These are phyloP conservation scores for Pissodes strobi DNA, from an alignment of 1,140 invertebrate species.

Conservation along the genomic window DNA sequence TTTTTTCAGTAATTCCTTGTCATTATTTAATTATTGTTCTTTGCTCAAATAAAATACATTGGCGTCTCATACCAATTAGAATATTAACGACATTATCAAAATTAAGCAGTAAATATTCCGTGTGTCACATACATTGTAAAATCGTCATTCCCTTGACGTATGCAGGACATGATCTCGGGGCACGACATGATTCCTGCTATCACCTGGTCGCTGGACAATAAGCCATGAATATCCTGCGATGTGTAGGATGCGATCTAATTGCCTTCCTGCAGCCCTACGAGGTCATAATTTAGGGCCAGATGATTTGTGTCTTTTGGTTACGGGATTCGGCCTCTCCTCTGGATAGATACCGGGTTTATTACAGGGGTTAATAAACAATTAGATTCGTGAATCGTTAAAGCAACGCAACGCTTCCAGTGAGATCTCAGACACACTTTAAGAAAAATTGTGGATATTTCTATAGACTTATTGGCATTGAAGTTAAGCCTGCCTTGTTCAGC, in stretches of 20 bases:
- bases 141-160: conserved; percentile 25
- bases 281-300: conserved; percentile 29
- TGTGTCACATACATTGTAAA: conserved; percentile 12
- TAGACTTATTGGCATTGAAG: too few species aligned
- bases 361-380: conserved; percentile 29
- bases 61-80: too few species aligned
- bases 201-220: conserved; percentile 30
- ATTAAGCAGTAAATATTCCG: conserved; percentile 30
- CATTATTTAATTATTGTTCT: too few species aligned
- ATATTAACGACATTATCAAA: conserved; percentile 8
- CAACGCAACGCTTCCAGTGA: too few species aligned
- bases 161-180: conserved; percentile 28
- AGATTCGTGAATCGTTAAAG: too few species aligned
- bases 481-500: too few species aligned
- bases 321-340: conserved; percentile 23
- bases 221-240: conserved; percentile 35
- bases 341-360: conserved; percentile 27
- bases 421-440: too few species aligned
- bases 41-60: too few species aligned
- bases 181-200: conserved; percentile 18
- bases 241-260: conserved; percentile 33
- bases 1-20: too few species aligned
- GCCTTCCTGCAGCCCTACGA: conserved; percentile 26
- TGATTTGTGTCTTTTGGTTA: conserved; percentile 32
- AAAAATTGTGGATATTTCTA: too few species aligned